These are phyloP conservation scores for Drosophila conformis DNA, from an alignment of 2,888 invertebrate genomes.

Conservation along the genomic window DNA sequence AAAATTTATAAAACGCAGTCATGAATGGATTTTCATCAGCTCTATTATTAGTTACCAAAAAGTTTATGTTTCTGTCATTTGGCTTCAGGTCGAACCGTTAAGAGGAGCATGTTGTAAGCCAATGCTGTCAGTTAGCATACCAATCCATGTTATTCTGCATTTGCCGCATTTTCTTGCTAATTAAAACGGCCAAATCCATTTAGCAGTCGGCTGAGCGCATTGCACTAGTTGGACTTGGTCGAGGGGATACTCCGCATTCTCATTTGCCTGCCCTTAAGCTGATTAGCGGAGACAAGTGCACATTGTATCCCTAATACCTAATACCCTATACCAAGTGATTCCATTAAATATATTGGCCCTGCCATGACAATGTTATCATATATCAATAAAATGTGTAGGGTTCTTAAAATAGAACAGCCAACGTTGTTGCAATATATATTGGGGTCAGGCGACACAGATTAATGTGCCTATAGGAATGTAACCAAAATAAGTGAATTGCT, in stretches of 20 bases:
- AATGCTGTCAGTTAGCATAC: conserved; percentile 13
- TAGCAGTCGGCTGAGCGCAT: conserved; percentile 51
- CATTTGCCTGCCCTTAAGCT: conserved; percentile 55
- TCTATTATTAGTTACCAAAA: conserved; percentile 27
- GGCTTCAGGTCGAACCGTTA: conserved; percentile 11
- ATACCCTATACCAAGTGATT: conserved; percentile 16
- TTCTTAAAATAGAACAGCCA: conserved; percentile 59
- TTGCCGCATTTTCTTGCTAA: conserved; percentile 73
- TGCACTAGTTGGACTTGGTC: conserved; percentile 6
- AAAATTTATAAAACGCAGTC: conserved; percentile 46
- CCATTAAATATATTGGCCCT: conserved; percentile 24
- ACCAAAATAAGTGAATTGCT: not conserved
- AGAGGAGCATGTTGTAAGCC: conserved; percentile 5
- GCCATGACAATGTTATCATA: conserved; percentile 74
- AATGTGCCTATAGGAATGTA: conserved; percentile 41
- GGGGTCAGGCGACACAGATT: conserved; percentile 64
- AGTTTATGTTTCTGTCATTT: conserved; percentile 22
- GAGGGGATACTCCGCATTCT: conserved; percentile 12
- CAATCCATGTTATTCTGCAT: conserved; percentile 43
- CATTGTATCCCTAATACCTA: conserved; percentile 26
- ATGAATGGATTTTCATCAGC: conserved; percentile 16
- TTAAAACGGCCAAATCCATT: conserved; percentile 74
- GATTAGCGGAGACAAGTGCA: conserved; percentile 62
- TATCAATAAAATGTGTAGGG: conserved; percentile 66
- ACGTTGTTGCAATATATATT: conserved; percentile 67